A percentile compares a stretch with the other conserved stretches of the same genome.
Conservation (phyloP, 2,797 vertebrate genomes). For the Pseudopleuronectes americanus region DNA sequence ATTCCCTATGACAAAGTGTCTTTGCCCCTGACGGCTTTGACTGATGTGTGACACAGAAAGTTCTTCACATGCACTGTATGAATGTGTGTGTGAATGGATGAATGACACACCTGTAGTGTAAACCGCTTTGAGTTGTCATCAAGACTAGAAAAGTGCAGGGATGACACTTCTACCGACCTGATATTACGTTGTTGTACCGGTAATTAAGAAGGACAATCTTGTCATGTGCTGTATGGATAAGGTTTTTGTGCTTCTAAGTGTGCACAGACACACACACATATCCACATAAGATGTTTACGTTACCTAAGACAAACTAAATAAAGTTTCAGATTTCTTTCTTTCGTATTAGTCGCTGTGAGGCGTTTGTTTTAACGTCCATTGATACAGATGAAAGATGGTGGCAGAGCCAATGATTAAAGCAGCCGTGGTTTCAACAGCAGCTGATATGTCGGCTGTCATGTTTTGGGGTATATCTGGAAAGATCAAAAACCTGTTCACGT, state of each 20-base stretch:
- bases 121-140: no score
- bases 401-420: slow-evolving; percentile 63
- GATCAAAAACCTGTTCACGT: slow-evolving; percentile 50
- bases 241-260: background rate
- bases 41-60: no score
- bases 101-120: no score
- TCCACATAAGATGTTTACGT: slow-evolving; percentile 36
- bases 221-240: background rate
- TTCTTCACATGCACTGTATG: no score
- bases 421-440: slow-evolving; percentile 19
- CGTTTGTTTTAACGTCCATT: slow-evolving; percentile 58
- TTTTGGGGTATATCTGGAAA: slow-evolving; percentile 46
- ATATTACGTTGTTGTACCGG: slow-evolving; percentile 5
- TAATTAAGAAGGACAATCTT: background rate
- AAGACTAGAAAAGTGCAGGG: no score
- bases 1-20: no score
- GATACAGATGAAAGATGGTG: slow-evolving; percentile 61
- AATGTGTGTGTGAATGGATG: no score
- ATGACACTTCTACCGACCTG: background rate
- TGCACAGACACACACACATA: background rate
- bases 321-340: slow-evolving; percentile 38
- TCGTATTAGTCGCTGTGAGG: slow-evolving; percentile 35
- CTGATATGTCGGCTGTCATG: slow-evolving; percentile 62
- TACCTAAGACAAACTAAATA: slow-evolving; percentile 39
- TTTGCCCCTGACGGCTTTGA: no score